phyloP scores from a whole-genome alignment of 1,140 invertebrate genomes.

The Macrotrachela quadricornifera region DNA sequence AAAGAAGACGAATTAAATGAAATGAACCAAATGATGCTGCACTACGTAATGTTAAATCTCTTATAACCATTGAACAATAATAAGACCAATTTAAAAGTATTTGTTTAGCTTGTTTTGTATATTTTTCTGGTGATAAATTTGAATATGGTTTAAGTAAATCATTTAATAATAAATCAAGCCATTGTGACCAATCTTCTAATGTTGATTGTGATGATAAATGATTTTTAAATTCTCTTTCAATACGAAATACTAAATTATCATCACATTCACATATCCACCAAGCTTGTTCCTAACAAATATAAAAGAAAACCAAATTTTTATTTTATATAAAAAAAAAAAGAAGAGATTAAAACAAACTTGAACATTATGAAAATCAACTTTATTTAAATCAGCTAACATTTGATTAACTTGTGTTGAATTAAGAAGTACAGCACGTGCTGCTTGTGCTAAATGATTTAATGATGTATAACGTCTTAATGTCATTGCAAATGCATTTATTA shows the following conservation, averaged over 20 bases:
- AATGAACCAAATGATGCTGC: slow-evolving; percentile 96
- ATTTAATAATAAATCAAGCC: slow-evolving; percentile 74
- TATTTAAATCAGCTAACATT: slow-evolving; percentile 87
- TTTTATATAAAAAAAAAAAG: neutral
- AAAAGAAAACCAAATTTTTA: neutral
- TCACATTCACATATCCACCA: slow-evolving; percentile 94
- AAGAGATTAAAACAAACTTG: slow-evolving; percentile 35
- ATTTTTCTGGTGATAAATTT: slow-evolving; percentile 39
- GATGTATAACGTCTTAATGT: slow-evolving; percentile 84
- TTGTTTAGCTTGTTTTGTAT: slow-evolving; percentile 45
- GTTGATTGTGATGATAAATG: slow-evolving; percentile 69
- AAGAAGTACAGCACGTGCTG: slow-evolving; percentile 77
- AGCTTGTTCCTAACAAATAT: slow-evolving; percentile 42
- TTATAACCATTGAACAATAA: slow-evolving; percentile 87
- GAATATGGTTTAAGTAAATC: slow-evolving; percentile 58
- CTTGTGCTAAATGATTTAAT: slow-evolving; percentile 88
- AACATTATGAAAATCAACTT: slow-evolving; percentile 89
- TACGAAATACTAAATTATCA: slow-evolving; percentile 53
- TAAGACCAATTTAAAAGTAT: slow-evolving; percentile 97
- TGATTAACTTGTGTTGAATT: slow-evolving; percentile 83
- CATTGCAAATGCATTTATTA: slow-evolving; percentile 76
- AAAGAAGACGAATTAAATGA: slow-evolving; percentile 83
- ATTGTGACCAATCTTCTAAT: slow-evolving; percentile 84
- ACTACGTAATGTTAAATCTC: slow-evolving; percentile 75
- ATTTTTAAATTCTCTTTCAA: slow-evolving; percentile 79